Base-by-base conservation (phyloP, 2,888 invertebrate species). In the Cyaniris semiargus region DNA sequence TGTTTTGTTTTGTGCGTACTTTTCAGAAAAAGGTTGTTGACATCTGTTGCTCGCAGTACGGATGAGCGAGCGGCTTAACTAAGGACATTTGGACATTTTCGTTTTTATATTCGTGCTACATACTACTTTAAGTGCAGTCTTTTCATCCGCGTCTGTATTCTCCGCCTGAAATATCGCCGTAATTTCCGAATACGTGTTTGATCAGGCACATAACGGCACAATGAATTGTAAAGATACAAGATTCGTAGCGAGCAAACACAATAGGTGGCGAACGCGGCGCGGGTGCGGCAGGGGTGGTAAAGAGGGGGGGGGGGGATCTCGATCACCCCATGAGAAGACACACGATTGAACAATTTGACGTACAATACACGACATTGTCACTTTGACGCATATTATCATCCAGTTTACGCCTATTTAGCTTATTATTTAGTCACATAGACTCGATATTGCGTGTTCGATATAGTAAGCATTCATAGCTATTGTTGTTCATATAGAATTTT, bases 171-270 rank as follows among this genome's bases (percentile, higher is more conserved):
- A 66, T 66, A 31, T 66, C 18, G 18, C 27, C 27, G 27, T 66
- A 66, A 66, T 27, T 66, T 71, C 34, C 23, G 23, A 58, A 21
- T 31, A 21, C 71, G 23, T 58, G 76, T 77, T 77, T 60, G 72
- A 77, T 74, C 72, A 77, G 77, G 23, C 72, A 72, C 71, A 56
- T 58, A 70, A 77, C 38, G 34, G 58, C 72, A 77, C 77, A 77
- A 79, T 79, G 80, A 79, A 77, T 77, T 78, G 79, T 78, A 80
- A 80, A 79, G 80, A 79, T 80, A 79, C 66, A 78, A 72, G 75
- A 79, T 76, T 71, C 76, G 70, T 78, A 78, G 74, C 74, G 75
- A 77, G 78, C 77, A 80, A 53, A 79, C 79, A 81, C 79, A 80
- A 79, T 79, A 76, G 79, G 58, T 60, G 79, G 58, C 77, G 78